Percentiles rank a stretch among this genome's conserved stretches.
These are phyloP conservation scores for Dysdera silvatica DNA, from an alignment of 1,140 invertebrate genomes.

Conservation along the genomic window DNA sequence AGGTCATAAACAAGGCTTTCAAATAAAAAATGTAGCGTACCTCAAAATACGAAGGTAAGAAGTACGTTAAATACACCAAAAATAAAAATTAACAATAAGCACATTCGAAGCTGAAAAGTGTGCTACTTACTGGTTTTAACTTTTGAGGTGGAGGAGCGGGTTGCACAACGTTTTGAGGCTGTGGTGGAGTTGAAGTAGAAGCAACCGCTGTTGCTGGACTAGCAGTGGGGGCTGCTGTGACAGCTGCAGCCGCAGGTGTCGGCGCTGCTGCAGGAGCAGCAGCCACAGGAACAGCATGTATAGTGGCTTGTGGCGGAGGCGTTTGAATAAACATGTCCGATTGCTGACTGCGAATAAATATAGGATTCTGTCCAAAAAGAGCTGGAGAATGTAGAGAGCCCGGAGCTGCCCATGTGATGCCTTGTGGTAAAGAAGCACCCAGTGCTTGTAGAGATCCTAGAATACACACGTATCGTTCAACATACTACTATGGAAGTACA, in stretches of 20 bases:
- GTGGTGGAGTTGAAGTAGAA: background rate
- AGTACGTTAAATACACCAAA: too few species aligned
- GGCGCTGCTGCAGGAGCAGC: conserved; percentile 38
- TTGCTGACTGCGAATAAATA: conserved; percentile 66
- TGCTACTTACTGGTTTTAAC: too few species aligned
- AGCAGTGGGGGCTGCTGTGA: background rate
- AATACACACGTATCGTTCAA: background rate
- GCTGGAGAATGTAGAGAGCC: conserved; percentile 53
- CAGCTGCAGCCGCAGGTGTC: conserved; percentile 34
- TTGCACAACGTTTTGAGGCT: background rate
- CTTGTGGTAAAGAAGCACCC: conserved; percentile 56
- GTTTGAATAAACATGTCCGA: conserved; percentile 82
- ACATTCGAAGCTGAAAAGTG: too few species aligned
- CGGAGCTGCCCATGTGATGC: conserved; percentile 52
- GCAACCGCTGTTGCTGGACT: background rate
- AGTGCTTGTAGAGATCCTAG: conserved; percentile 35
- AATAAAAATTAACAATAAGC: too few species aligned
- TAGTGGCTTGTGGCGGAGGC: conserved; percentile 52
- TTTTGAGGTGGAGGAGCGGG: too few species aligned
- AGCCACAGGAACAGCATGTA: conserved; percentile 26
- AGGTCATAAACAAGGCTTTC: too few species aligned
- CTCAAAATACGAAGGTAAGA: too few species aligned
- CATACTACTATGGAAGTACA: background rate
- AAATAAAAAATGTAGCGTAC: too few species aligned
- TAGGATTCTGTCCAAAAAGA: conserved; percentile 62